Evolutionary conservation across 2,113 vertebrate species (phyloP).

Genomic region (Gasterosteus aculeatus): DNA sequence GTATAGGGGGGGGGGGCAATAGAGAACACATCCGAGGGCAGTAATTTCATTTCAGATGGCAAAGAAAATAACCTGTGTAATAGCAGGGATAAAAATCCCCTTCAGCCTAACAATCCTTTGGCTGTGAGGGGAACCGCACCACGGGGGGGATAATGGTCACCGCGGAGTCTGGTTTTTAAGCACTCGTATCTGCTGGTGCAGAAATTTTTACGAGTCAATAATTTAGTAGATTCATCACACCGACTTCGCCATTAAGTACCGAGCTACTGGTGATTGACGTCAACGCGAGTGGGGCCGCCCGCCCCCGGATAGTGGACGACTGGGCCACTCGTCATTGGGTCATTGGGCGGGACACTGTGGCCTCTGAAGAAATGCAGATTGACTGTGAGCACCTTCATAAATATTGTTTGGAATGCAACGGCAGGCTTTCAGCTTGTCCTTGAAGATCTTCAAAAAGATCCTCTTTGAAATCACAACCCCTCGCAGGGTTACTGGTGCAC

Average conservation of each 20-base stretch:
- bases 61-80: constrained; percentile 57
- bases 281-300: background rate
- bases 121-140: constrained; percentile 27
- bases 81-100: constrained; percentile 60
- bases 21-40: constrained; percentile 39
- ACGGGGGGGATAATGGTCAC: constrained; percentile 61
- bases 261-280: constrained; percentile 13
- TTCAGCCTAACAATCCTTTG: constrained; percentile 53
- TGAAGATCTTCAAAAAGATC: constrained; percentile 51
- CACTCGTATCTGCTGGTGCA: constrained; percentile 6
- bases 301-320: background rate
- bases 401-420: constrained; percentile 48
- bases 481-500: constrained; percentile 11
- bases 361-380: constrained; percentile 12
- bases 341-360: background rate
- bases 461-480: constrained; percentile 50
- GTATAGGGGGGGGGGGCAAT: constrained; percentile 12
- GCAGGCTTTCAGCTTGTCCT: constrained; percentile 34
- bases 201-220: constrained; percentile 35
- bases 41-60: constrained; percentile 64
- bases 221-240: constrained; percentile 37
- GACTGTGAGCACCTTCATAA: constrained; percentile 24
- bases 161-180: constrained; percentile 13
- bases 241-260: background rate
- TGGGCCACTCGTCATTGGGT: background rate